Evolutionary conservation across 1,140 invertebrate species (phyloP).

Genomic region (Lasioglossum albipes): DNA sequence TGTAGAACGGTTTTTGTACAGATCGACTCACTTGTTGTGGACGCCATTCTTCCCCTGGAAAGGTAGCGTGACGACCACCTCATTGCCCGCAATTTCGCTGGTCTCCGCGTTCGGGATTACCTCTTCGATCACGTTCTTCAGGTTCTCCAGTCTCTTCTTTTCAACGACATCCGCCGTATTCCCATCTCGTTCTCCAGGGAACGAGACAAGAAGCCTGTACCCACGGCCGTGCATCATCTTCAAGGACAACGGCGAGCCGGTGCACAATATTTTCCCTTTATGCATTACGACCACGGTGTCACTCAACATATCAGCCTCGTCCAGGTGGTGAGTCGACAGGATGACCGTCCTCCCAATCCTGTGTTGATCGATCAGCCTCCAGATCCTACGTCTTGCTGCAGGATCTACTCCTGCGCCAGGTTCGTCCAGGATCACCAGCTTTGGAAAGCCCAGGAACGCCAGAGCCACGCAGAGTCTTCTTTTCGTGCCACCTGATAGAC

Average conservation of each 20-base stretch:
- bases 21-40: conserved; percentile 79
- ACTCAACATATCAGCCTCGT: conserved; percentile 85
- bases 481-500: conserved; percentile 83
- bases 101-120: conserved; percentile 78
- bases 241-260: conserved; percentile 85
- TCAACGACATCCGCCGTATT: conserved; percentile 39
- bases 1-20: too few relatives aligned
- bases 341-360: conserved; percentile 85
- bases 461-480: conserved; percentile 84
- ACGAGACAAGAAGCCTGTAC: conserved; percentile 85
- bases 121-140: conserved; percentile 75
- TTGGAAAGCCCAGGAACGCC: conserved; percentile 89
- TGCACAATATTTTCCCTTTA: conserved; percentile 81
- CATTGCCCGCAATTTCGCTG: conserved; percentile 72
- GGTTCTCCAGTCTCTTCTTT: conserved; percentile 70
- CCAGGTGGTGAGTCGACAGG: conserved; percentile 86
- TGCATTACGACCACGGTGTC: conserved; percentile 85
- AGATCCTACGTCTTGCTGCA: conserved; percentile 87
- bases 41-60: conserved; percentile 79
- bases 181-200: conserved; percentile 36
- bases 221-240: conserved; percentile 89
- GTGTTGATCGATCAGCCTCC: conserved; percentile 86
- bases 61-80: conserved; percentile 79
- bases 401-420: conserved; percentile 91
- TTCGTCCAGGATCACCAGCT: conserved; percentile 91